phyloP scores from a whole-genome alignment of 2,113 vertebrate genomes.

The Mobula hypostoma region DNA sequence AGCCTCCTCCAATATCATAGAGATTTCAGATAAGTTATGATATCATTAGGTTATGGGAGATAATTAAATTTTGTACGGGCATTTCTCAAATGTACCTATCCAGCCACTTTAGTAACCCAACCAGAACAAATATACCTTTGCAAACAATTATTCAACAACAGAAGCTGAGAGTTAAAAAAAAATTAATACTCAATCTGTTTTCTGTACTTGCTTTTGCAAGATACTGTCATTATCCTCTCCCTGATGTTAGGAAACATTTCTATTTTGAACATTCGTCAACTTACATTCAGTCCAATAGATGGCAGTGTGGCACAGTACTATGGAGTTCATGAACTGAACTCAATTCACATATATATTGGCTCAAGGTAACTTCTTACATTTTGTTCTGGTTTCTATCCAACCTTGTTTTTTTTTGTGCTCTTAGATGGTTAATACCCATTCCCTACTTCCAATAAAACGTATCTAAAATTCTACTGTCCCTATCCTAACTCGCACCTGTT shows the following conservation, averaged over 20 bases:
- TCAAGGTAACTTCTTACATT: background rate
- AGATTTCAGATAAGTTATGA: too few species aligned
- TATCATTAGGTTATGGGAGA: background rate
- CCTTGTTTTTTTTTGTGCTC: too few species aligned
- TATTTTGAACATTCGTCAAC: background rate
- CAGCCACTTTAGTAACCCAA: background rate
- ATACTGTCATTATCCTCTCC: background rate
- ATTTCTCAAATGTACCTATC: background rate
- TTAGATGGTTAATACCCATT: too few species aligned
- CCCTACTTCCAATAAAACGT: too few species aligned
- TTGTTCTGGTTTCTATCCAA: too few species aligned
- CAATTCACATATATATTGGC: background rate
- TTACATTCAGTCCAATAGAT: background rate
- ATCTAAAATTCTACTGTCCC: too few species aligned
- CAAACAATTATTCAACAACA: background rate
- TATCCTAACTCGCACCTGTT: too few species aligned
- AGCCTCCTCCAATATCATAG: too few species aligned
- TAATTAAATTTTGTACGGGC: background rate
- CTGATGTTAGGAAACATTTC: background rate
- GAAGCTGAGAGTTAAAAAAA: background rate
- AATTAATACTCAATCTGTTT: background rate
- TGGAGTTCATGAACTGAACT: background rate
- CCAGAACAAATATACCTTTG: background rate
- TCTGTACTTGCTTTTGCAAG: background rate
- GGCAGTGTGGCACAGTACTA: background rate